Evolutionary conservation across 2,888 invertebrate genomes (phyloP), one percentile per base, ranked within the genome.

Genomic region (Hylaea fasciaria): DNA sequence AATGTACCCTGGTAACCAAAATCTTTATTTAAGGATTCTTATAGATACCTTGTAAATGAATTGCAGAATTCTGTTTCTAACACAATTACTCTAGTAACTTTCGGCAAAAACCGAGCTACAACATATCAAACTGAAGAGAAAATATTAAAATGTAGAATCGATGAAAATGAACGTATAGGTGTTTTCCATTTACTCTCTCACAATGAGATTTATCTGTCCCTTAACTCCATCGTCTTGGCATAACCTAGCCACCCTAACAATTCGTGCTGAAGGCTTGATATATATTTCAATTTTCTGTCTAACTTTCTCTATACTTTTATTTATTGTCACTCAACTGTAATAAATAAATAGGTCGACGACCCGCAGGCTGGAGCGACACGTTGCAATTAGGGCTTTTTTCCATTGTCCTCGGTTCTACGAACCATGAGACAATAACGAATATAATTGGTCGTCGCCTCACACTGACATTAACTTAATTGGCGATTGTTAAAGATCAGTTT

Each of bases 391-490:
- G 72, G 72, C 69, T 70, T 79, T 86, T 83, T 78, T 78, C 80
- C 83, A 85, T 87, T 86, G 84, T 87, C 78, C 77, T 82, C 69
- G 61, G 75, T 81, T 83, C 83, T 78, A 66, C 64, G 83, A 85
- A 82, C 76, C 69, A 70, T 76, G 77, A 81, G 78, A 83, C 84
- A 82, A 82, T 85, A 79, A 82, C 73, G 83, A 86, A 13, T 45
- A 35, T 60, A 51, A 60, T 55, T 45, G 39, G 13, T 84, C 78
- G 80, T 74, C 75, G 62, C 77, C 80, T 77, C 77, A 72, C 76
- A 72, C 73, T 76, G 79, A 75, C 68, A 82, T 85, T 83, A 86
- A 76, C 71, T 78, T 76, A 83, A 86, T 86, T 83, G 80, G 67
- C 74, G 73, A 78, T 75, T 56, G 62, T 60, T 55, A 47, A 54